Evolutionary conservation across 2,113 vertebrate genomes (phyloP).

Genomic region (Okapia johnstoni): DNA sequence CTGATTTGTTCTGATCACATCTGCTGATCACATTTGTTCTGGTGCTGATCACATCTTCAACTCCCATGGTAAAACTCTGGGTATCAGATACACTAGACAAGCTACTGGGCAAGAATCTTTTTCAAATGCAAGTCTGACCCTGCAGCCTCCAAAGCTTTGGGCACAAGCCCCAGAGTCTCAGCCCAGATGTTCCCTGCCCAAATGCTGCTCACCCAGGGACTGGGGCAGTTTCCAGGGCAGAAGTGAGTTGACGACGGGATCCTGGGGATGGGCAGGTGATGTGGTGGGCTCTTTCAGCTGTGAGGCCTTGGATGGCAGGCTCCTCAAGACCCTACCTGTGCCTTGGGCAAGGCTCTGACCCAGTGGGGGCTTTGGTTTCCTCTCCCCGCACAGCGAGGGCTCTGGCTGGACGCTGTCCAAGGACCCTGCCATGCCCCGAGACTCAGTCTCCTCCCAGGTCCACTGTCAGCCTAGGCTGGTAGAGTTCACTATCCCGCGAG

Average conservation of each 20-base stretch:
- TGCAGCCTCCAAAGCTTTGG: neutral
- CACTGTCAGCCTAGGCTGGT: neutral
- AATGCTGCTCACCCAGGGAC: neutral
- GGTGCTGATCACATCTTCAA: neutral
- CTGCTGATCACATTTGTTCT: neutral
- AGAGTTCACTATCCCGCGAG: slow-evolving; percentile 7
- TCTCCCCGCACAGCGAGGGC: neutral
- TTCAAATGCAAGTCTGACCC: neutral
- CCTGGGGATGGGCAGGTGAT: rapidly evolving
- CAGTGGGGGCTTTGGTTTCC: neutral
- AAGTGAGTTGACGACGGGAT: neutral
- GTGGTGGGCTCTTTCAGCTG: neutral
- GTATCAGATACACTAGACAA: neutral
- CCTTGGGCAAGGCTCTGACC: no score
- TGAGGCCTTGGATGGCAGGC: neutral
- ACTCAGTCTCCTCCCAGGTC: neutral
- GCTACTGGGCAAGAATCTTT: neutral
- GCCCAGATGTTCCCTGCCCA: neutral
- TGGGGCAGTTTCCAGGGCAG: neutral
- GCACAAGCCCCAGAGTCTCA: neutral
- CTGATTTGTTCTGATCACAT: neutral
- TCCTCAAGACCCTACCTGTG: no score
- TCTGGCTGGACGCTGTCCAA: neutral
- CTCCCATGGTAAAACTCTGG: neutral
- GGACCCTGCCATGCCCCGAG: neutral